A percentile compares a stretch with the other conserved stretches of the same genome.
Evolutionary conservation across 2,113 vertebrate genomes (phyloP).

Genomic region (Cacatua alba): DNA sequence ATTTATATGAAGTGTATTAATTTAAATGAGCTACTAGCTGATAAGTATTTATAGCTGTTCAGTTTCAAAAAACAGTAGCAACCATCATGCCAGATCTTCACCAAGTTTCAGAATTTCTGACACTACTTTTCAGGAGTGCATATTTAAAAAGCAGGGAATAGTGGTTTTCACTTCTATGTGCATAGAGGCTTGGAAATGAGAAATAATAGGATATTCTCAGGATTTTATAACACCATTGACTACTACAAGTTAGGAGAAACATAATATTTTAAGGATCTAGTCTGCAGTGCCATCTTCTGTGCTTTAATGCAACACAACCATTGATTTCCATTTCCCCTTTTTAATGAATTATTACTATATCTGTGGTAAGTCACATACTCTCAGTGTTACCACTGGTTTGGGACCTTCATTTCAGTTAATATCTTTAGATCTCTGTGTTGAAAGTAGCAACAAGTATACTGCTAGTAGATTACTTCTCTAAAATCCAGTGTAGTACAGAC

Average conservation of each 20-base stretch:
- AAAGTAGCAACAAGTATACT: background rate
- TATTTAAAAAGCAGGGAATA: background rate
- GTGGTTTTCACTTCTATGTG: background rate
- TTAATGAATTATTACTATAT: background rate
- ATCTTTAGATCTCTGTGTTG: background rate
- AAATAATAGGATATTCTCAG: background rate
- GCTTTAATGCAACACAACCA: background rate
- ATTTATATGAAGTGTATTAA: background rate
- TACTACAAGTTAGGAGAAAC: background rate
- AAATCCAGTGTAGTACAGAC: background rate
- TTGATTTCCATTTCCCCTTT: background rate
- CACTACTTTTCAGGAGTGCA: background rate
- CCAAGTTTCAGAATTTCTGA: background rate
- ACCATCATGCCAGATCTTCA: background rate
- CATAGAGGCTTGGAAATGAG: conserved; percentile 20
- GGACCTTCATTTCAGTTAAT: background rate
- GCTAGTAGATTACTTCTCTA: background rate
- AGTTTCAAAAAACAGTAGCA: background rate
- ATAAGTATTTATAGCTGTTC: background rate
- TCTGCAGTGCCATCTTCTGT: conserved; percentile 70
- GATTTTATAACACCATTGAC: background rate
- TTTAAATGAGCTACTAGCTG: background rate
- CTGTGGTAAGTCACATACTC: background rate
- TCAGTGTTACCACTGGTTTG: background rate
- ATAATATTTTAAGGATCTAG: conserved; percentile 11